Conservation (phyloP, 2,888 invertebrate genomes). For the Embidobia sp. region DNA sequence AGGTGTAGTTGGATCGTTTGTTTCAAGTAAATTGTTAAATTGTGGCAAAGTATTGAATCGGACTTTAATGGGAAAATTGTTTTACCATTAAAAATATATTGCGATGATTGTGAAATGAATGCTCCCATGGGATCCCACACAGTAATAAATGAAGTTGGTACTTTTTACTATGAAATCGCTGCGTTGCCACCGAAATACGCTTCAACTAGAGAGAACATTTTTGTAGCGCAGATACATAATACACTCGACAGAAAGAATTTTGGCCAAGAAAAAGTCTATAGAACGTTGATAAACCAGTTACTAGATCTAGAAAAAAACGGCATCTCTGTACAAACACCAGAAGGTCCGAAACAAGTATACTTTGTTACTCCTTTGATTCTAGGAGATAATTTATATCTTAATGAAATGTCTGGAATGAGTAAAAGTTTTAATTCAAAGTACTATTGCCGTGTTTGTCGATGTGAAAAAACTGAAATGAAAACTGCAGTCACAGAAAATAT, state of each 20-base stretch:
- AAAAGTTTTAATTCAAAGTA: constrained; percentile 59
- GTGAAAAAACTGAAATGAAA: constrained; percentile 12
- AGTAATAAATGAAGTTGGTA: constrained; percentile 55
- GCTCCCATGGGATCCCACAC: constrained; percentile 61
- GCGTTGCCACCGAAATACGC: constrained; percentile 56
- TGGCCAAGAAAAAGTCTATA: constrained; percentile 23
- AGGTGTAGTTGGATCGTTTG: constrained; percentile 23
- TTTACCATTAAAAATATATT: constrained; percentile 56
- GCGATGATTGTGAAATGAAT: constrained; percentile 63
- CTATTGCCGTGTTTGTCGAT: constrained; percentile 40
- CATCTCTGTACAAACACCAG: not conserved
- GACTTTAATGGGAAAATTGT: constrained; percentile 36
- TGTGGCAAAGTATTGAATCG: constrained; percentile 43
- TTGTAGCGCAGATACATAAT: constrained; percentile 36
- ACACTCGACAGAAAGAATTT: constrained; percentile 17
- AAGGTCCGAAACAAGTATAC: constrained; percentile 29
- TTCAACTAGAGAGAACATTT: constrained; percentile 51
- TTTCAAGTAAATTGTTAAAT: constrained; percentile 35
- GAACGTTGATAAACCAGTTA: constrained; percentile 23
- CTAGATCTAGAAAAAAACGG: constrained; percentile 26
- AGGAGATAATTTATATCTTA: constrained; percentile 64
- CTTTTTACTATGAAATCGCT: constrained; percentile 49
- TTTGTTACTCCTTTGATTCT: constrained; percentile 49
- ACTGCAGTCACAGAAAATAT: constrained; percentile 34
- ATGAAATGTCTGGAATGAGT: constrained; percentile 52